These are phyloP conservation scores for Tadarida brasiliensis DNA, from an alignment of 2,797 vertebrate species.

Conservation along the genomic window DNA sequence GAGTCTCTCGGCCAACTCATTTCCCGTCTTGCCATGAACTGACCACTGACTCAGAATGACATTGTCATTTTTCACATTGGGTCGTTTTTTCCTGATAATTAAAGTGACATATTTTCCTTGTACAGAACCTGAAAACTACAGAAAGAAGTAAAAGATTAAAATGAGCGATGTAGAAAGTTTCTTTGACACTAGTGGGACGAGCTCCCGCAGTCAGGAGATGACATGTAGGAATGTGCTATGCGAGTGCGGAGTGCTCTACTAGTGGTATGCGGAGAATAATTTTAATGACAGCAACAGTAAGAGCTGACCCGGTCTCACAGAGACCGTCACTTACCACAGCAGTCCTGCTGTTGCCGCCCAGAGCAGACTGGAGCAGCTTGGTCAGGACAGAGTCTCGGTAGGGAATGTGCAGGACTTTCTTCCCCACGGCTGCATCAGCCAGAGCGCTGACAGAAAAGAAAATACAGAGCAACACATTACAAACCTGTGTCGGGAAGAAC, in stretches of 20 bases:
- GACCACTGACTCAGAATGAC: background rate
- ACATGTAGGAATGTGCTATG: too few species aligned
- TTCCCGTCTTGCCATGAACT: background rate
- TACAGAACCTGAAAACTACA: background rate
- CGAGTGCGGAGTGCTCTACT: fast-evolving
- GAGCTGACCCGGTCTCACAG: background rate
- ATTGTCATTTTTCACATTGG: background rate
- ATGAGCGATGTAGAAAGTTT: background rate
- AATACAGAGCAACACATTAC: background rate
- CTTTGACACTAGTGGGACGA: background rate
- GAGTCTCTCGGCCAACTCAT: background rate
- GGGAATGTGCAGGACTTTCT: conserved; percentile 91
- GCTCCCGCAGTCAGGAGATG: background rate
- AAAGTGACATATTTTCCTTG: background rate
- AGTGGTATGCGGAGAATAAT: background rate
- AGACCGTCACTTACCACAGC: conserved; percentile 91
- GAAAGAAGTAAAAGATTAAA: background rate
- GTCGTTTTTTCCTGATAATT: background rate
- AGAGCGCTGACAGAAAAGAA: conserved; percentile 87
- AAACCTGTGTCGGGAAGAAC: background rate
- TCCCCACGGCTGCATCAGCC: conserved; percentile 92
- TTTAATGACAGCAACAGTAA: background rate
- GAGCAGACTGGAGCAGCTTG: conserved; percentile 93
- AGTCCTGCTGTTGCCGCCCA: conserved; percentile 96
- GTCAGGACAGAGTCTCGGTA: conserved; percentile 95